phyloP scores from a whole-genome alignment of 2,888 invertebrate species.

The Petrolisthes manimaculis region DNA sequence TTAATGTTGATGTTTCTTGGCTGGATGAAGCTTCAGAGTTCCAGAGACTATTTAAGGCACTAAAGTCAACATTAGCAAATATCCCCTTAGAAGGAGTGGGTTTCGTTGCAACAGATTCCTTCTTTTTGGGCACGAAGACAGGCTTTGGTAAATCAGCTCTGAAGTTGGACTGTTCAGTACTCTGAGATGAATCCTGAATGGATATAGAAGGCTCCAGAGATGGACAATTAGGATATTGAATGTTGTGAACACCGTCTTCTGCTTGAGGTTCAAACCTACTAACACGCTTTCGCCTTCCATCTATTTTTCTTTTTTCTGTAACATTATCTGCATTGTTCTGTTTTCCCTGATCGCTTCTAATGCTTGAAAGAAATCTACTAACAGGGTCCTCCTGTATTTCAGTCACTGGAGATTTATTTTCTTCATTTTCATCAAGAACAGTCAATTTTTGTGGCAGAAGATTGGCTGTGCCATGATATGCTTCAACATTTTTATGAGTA shows the following conservation, averaged over 20 bases:
- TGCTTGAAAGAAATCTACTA: neutral
- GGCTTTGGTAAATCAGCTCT: constrained; percentile 26
- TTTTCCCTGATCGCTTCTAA: neutral
- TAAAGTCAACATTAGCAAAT: constrained; percentile 65
- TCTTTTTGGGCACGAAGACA: constrained; percentile 52
- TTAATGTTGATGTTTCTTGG: neutral
- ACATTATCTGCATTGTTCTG: neutral
- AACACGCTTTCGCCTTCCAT: constrained; percentile 20
- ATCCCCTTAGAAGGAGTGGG: constrained; percentile 49
- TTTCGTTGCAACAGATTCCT: neutral
- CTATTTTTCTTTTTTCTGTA: neutral
- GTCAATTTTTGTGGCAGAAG: neutral
- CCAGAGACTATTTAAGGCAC: constrained; percentile 58
- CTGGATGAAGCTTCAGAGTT: neutral
- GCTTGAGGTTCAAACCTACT: constrained; percentile 50
- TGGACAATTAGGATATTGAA: neutral
- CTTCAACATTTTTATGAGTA: neutral
- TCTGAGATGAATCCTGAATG: neutral
- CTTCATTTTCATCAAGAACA: neutral
- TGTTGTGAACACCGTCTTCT: neutral
- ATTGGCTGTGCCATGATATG: neutral
- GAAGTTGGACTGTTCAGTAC: neutral
- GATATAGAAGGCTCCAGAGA: neutral
- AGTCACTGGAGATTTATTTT: neutral
- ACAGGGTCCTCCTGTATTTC: neutral